Percentiles rank a stretch among this genome's conserved stretches.
Evolutionary conservation across 2,888 invertebrate genomes (phyloP).

Genomic region (Acanthosoma haemorrhoidale): DNA sequence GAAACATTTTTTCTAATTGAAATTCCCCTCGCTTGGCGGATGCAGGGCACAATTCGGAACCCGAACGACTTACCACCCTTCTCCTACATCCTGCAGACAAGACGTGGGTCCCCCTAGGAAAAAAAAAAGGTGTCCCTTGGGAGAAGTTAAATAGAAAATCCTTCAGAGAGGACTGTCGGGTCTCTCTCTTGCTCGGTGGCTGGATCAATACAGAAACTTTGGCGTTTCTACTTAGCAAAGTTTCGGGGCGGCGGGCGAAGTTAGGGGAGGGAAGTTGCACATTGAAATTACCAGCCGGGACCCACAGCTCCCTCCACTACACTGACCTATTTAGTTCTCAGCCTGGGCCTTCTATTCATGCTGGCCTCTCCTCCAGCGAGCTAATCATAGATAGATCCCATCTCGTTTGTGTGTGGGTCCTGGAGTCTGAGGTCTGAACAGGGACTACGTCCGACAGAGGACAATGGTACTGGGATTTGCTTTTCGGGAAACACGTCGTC

Average conservation of each 20-base stretch:
- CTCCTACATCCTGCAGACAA: slow-evolving; percentile 11
- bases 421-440: no score
- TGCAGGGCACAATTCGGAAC: background rate
- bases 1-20: background rate
- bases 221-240: slow-evolving; percentile 40
- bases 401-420: background rate
- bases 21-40: background rate
- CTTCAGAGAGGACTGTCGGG: background rate
- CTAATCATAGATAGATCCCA: background rate
- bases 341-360: background rate
- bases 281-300: slow-evolving; percentile 37
- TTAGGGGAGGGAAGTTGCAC: slow-evolving; percentile 38
- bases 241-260: slow-evolving; percentile 37
- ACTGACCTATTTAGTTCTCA: slow-evolving; percentile 27
- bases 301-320: slow-evolving; percentile 13
- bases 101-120: background rate
- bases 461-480: no score
- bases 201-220: slow-evolving; percentile 39
- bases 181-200: slow-evolving; percentile 11
- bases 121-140: slow-evolving; percentile 9
- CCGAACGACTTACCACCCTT: no score
- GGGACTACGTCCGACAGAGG: no score
- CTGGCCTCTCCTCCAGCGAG: background rate
- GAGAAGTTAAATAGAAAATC: slow-evolving; percentile 26
- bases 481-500: no score